Evolutionary conservation across 1,140 invertebrate genomes (phyloP), one percentile per base, ranked within the genome.

Genomic region (Leptinotarsa undecemlineata): DNA sequence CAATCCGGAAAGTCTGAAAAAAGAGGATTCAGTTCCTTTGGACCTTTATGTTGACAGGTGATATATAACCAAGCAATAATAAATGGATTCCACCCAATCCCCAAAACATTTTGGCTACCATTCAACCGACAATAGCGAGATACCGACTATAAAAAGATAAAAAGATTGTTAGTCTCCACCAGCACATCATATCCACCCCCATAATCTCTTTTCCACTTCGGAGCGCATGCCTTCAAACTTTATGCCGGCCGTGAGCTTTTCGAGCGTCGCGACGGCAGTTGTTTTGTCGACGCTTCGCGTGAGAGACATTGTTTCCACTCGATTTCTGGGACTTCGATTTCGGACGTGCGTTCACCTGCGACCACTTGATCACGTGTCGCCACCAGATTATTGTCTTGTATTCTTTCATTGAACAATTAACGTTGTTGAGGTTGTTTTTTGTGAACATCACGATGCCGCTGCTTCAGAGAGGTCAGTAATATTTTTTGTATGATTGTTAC

Each of bases 141-240:
- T 57, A 57, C 51, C 51, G 51, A 57, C 51, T 19, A 19, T 57
- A 57, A 57, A 57, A 19, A 57, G 51, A 57, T 57, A 57, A 57
- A 67, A 67, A 67, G 23, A n/a, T 23, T 23, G 64, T 67, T 26
- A 67, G 64, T 67, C 42, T 67, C 64, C 64, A 67, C 23, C 42
- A 33, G 17, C 64, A 67, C 64, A 67, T 67, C 64, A 57, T 64
- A 21, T 67, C 64, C 64, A 67, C 64, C 64, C 64, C 64, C 64
- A 67, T 67, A 67, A 67, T 67, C 64, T 67, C 17, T 42, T 33
- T 67, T 42, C 42, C 64, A 42, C 64, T 23, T 42, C 63, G 64
- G 21, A 67, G 64, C 64, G 64, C 64, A 67, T 67, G 64, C 23
- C 21, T 67, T 42, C 64, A 17, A 67, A 67, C 20, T 67, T 67